phyloP scores from a whole-genome alignment of 2,888 invertebrate species.

The Leptothorax acervorum region DNA sequence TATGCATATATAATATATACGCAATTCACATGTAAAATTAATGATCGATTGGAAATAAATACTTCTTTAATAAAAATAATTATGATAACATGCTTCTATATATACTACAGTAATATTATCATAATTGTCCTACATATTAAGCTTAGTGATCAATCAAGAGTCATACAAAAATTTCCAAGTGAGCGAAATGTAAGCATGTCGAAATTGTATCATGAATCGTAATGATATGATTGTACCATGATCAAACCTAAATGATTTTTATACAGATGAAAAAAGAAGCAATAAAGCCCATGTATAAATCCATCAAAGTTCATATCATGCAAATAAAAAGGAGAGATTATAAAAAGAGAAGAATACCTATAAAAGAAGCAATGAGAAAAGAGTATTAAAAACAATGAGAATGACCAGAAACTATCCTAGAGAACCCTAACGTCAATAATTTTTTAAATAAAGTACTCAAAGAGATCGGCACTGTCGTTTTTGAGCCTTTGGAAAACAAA shows the following conservation, averaged over 20 bases:
- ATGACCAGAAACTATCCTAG: conserved; percentile 83
- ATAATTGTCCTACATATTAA: conserved; percentile 9
- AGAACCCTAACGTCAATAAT: conserved; percentile 72
- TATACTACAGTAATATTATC: conserved; percentile 11
- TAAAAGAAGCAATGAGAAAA: conserved; percentile 47
- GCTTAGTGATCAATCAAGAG: conserved; percentile 1
- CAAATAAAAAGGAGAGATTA: conserved; percentile 60
- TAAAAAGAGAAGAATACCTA: background rate
- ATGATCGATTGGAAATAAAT: background rate
- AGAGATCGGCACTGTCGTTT: conserved; percentile 4
- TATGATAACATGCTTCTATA: background rate
- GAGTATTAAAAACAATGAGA: conserved; percentile 61
- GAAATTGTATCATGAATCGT: conserved; percentile 21
- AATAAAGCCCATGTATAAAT: conserved; percentile 28
- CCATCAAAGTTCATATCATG: conserved; percentile 59
- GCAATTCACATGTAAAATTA: background rate
- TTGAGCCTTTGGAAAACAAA: background rate
- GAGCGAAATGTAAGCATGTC: conserved; percentile 26
- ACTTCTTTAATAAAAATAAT: background rate
- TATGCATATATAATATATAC: too few species aligned
- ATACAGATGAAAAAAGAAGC: conserved; percentile 53
- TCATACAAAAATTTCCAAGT: conserved; percentile 28
- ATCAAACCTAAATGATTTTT: conserved; percentile 39
- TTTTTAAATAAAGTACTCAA: background rate
- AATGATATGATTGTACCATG: conserved; percentile 26